phyloP scores from a whole-genome alignment of 2,888 invertebrate species.

The Leuctra nigra region DNA sequence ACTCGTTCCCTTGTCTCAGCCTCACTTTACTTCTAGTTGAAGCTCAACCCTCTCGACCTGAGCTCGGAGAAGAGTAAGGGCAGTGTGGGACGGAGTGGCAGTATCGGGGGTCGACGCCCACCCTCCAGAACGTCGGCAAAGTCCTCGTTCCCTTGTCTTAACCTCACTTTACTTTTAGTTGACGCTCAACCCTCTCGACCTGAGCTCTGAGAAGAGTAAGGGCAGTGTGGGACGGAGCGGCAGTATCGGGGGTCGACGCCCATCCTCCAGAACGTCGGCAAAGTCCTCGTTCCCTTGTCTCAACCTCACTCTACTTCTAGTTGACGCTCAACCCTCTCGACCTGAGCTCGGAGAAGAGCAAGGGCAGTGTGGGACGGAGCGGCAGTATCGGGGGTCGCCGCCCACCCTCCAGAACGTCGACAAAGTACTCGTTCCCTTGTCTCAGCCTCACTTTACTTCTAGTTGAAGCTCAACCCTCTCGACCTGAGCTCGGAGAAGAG shows the following conservation, averaged over 20 bases:
- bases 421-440: too few relatives aligned
- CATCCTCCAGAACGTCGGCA: slow-evolving; percentile 46
- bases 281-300: too few relatives aligned
- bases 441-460: too few relatives aligned
- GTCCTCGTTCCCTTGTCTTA: too few relatives aligned
- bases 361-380: slow-evolving; percentile 45
- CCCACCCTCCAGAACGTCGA: slow-evolving; percentile 48
- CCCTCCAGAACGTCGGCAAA: too few relatives aligned
- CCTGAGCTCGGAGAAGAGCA: slow-evolving; percentile 45
- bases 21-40: slow-evolving; percentile 43
- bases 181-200: slow-evolving; percentile 44
- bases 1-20: too few relatives aligned
- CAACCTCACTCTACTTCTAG: too few relatives aligned
- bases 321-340: slow-evolving; percentile 45
- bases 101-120: slow-evolving; percentile 44
- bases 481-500: slow-evolving; percentile 46
- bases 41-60: slow-evolving; percentile 45
- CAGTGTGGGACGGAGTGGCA: slow-evolving; percentile 44
- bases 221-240: slow-evolving; percentile 45
- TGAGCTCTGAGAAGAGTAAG: slow-evolving; percentile 46
- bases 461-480: slow-evolving; percentile 45
- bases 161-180: too few relatives aligned
- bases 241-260: slow-evolving; percentile 44
- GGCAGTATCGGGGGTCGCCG: slow-evolving; percentile 43
- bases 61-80: slow-evolving; percentile 46